Evolutionary conservation across 1,140 invertebrate species (phyloP), one percentile per base, ranked within the genome.

Genomic region (Drosophila gunungcola): DNA sequence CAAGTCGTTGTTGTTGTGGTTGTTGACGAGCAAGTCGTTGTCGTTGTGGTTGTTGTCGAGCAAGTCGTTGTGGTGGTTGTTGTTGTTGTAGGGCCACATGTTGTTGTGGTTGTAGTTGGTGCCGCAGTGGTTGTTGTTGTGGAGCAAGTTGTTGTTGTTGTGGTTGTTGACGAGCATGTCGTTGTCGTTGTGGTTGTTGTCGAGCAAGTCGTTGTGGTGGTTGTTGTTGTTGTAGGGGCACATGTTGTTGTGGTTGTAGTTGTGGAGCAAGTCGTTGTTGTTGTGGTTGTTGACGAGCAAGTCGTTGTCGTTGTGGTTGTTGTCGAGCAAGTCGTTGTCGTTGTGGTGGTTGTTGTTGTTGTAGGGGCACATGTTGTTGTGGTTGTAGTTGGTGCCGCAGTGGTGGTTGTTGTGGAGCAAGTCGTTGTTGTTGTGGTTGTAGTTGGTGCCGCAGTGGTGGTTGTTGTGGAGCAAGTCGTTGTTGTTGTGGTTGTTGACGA

Each of bases 361-460:
- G n/a, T n/a, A n/a, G 39, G 39, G n/a, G 39, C 4, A 16, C 39
- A 42, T 2, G 39, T 42, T 16, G 39, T 42, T 1, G 45, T 46
- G n/a, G n/a, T n/a, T n/a, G n/a, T n/a, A n/a, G n/a, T n/a, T n/a
- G n/a, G n/a, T n/a, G n/a, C n/a, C n/a, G n/a, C n/a, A 6, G 68
- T 56, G 1, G 67, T 70, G 1, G 67, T 64, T 9, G 54, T 57
- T 1, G 68, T 64, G n/a, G n/a, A n/a, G n/a, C n/a, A n/a, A 0
- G 60, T 64, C 0, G 60, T 52, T 0, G 60, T 64, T 0, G 60
- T 72, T 0, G 43, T 72, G 0, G 68, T 64, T 0, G 68, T 64
- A 1, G 68, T 65, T 0, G 69, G 61, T 51, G 67, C 63, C 1
- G 58, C 42, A 29, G 32, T 70, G 0, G 58, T 48, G 16, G 16